Percentiles rank a stretch among this genome's conserved stretches.
Conservation (phyloP, 2,113 vertebrate species). For the Syrmaticus mikado region DNA sequence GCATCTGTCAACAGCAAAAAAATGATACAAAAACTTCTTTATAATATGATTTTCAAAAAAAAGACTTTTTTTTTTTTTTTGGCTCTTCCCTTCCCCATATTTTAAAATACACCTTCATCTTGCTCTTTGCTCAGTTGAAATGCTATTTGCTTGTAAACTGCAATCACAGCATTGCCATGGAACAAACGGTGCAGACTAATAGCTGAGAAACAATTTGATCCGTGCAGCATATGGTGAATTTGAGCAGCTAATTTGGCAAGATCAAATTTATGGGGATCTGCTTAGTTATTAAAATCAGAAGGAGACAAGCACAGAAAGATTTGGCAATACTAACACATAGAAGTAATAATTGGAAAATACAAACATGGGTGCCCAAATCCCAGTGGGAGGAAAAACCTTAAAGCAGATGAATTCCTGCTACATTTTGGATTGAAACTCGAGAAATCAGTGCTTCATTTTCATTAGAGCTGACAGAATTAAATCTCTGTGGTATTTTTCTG, state of each 20-base stretch:
- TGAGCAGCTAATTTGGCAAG: not conserved
- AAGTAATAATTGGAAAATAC: not conserved
- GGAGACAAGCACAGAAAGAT: not conserved
- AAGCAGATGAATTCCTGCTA: not conserved
- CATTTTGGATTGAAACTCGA: not conserved
- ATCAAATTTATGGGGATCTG: not conserved
- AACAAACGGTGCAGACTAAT: not conserved
- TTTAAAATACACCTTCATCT: not conserved
- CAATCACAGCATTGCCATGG: not conserved
- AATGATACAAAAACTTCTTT: not conserved
- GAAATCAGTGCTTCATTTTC: not conserved
- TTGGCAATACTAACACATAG: not conserved
- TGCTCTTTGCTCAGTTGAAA: not conserved
- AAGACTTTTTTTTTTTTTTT: not conserved
- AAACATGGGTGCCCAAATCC: not conserved
- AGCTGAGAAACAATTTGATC: not conserved
- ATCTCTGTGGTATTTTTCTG: not conserved
- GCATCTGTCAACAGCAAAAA: not conserved
- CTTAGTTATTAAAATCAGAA: not conserved
- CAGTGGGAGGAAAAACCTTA: not conserved
- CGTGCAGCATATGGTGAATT: not conserved
- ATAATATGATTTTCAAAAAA: not conserved
- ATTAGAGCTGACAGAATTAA: not conserved
- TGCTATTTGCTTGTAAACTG: not conserved
- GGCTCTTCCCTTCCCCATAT: not conserved